Evolutionary conservation across 2,797 vertebrate genomes (phyloP).

Genomic region (Gadopsis marmoratus): DNA sequence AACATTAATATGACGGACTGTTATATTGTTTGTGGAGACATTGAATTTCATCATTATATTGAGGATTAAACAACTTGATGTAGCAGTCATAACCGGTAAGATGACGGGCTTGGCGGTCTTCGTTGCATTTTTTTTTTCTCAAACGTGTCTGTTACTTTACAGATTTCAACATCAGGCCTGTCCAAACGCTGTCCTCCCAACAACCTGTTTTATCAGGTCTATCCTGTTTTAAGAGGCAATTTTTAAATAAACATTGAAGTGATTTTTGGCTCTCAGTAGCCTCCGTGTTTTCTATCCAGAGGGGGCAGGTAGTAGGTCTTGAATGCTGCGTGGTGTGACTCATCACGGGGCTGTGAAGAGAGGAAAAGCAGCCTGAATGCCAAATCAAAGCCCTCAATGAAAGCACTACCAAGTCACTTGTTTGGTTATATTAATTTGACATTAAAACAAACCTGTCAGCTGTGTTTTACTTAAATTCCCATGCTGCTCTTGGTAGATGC

Average conservation of each 20-base stretch:
- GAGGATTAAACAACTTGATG: conserved; percentile 2
- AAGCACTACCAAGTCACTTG: conserved; percentile 9
- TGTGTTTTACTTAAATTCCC: background rate
- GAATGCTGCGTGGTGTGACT: conserved; percentile 73
- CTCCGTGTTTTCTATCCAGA: conserved; percentile 80
- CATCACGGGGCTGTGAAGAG: conserved; percentile 85
- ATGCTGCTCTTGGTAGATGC: background rate
- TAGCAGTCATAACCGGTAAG: conserved; percentile 6
- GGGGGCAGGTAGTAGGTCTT: conserved; percentile 87
- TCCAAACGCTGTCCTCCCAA: conserved; percentile 41
- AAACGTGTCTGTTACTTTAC: conserved; percentile 8
- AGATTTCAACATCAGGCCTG: conserved; percentile 20
- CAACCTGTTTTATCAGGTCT: conserved; percentile 35
- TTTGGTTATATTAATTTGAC: background rate
- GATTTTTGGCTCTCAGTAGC: conserved; percentile 74
- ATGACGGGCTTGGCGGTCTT: conserved; percentile 24
- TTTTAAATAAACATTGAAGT: conserved; percentile 15
- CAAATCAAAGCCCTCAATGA: conserved; percentile 37
- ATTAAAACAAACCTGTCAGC: background rate
- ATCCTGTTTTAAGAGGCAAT: conserved; percentile 32
- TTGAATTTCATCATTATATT: conserved; percentile 20
- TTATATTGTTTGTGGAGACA: background rate
- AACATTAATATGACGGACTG: conserved; percentile 14
- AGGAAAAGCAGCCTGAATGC: conserved; percentile 54
- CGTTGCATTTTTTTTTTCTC: background rate